Evolutionary conservation across 2,888 invertebrate species (phyloP).

Genomic region (Pristionchus fissidentatus): DNA sequence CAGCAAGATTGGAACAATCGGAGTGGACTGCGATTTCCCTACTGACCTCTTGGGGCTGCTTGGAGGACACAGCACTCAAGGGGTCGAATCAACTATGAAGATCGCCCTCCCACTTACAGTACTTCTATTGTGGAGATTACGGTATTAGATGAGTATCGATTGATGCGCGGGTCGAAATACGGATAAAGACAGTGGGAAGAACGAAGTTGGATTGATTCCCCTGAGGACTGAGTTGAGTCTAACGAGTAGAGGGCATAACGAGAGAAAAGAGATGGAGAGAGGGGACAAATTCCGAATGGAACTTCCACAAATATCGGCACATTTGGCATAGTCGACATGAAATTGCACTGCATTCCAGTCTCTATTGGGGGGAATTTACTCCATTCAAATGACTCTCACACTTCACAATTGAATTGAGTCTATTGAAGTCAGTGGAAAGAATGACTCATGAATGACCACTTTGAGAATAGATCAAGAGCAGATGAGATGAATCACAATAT

Average conservation of each 20-base stretch:
- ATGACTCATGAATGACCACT: neutral
- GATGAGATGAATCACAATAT: neutral
- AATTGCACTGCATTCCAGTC: neutral
- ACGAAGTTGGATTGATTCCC: neutral
- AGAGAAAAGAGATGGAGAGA: neutral
- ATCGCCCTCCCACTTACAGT: slow-evolving; percentile 19
- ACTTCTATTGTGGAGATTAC: neutral
- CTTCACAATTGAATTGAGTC: neutral
- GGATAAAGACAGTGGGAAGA: neutral
- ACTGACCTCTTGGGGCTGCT: slow-evolving; percentile 41
- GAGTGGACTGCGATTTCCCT: slow-evolving; percentile 52
- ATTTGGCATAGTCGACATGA: neutral
- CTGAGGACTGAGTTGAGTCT: neutral
- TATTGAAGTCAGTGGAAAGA: neutral
- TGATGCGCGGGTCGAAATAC: neutral
- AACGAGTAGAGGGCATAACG: slow-evolving; percentile 6
- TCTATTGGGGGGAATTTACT: neutral
- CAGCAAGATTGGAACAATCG: slow-evolving; percentile 51
- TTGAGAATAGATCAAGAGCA: neutral
- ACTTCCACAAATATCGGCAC: slow-evolving; percentile 1
- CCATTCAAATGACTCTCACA: neutral
- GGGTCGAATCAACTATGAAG: slow-evolving; percentile 26
- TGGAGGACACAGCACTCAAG: slow-evolving; percentile 11
- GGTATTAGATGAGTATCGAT: neutral
- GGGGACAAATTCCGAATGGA: neutral